Conservation (phyloP, 2,113 vertebrate species). For the Zeus faber region DNA sequence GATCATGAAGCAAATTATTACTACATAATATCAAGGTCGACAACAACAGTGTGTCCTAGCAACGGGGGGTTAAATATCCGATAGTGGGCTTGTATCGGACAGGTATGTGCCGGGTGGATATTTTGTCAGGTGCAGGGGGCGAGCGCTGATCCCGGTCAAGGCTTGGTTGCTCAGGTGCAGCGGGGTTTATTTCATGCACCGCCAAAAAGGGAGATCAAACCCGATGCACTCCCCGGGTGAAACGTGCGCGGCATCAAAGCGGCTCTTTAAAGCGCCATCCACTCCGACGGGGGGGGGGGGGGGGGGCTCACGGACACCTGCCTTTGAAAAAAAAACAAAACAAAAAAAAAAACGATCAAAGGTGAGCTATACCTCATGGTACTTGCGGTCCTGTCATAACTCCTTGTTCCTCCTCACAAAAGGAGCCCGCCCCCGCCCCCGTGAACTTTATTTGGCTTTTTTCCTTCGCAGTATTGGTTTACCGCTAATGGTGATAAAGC, state of each 20-base stretch:
- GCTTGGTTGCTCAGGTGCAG: conserved; percentile 48
- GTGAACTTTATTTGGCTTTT: conserved; percentile 41
- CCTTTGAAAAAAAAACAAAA: no score
- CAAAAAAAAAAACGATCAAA: conserved; percentile 51
- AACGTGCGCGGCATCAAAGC: conserved; percentile 56
- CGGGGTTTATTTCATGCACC: conserved; percentile 32
- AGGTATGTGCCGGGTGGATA: background rate
- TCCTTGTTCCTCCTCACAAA: conserved; percentile 45
- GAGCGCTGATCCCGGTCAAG: conserved; percentile 4
- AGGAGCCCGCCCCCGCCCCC: conserved; percentile 17
- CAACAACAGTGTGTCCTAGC: background rate
- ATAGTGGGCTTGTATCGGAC: no score
- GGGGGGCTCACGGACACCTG: no score
- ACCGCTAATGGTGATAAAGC: background rate
- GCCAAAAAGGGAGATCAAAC: conserved; percentile 49
- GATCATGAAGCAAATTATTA: no score
- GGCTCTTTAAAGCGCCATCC: conserved; percentile 31
- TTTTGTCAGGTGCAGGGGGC: conserved; percentile 40
- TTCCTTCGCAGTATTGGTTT: background rate
- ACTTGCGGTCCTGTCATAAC: conserved; percentile 26
- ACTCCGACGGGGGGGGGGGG: conserved; percentile 26
- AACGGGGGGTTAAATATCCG: background rate
- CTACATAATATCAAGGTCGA: background rate
- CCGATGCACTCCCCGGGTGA: conserved; percentile 19
- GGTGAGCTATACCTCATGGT: conserved; percentile 24